Evolutionary conservation across 1,140 invertebrate species (phyloP), one percentile per base, ranked within the genome.

Genomic region (Drosophila murphyi): DNA sequence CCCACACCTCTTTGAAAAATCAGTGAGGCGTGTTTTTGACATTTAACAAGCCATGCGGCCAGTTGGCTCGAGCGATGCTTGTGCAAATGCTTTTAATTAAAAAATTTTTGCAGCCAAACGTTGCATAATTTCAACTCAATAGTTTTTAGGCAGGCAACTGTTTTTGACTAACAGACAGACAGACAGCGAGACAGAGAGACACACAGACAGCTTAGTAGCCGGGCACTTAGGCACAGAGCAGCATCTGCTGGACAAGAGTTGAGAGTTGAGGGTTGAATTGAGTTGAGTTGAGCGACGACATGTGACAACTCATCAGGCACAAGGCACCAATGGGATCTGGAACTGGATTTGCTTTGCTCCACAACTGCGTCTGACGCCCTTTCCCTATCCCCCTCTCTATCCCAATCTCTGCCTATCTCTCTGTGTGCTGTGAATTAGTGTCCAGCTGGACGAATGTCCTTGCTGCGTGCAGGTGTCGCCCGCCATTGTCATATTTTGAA

Each of bases 231-330:
- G 76, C 71, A 62, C 56, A 69, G 72, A 59, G 71, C 60, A 12
- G 60, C 67, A 48, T 57, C 67, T 59, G 45, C 41, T 52, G 45
- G 50, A 48, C 32, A 55, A 41, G 45, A 31, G 37, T 41, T 39
- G 8, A 43, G 55, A 65, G 67, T 29, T 35, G 61, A 35, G 55
- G 39, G 55, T 10, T 39, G 20, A 20, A 20, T 20, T 20, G 29
- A 45, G 55, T 10, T 39, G 29, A 57, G 55, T 7, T 45, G 64
- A 57, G 76, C 78, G 81, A 78, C 63, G 82, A 85, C 82, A 86
- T 85, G 82, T 85, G 82, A 78, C 82, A 85, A 86, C 82, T 87
- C 82, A 78, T 87, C 82, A 81, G 78, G 63, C 76, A 59, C 35
- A 39, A 61, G 57, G 51, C 70, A 78, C 82, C 73, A 77, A 72